Percentiles rank a stretch among this genome's conserved stretches.
phyloP scores from a whole-genome alignment of 1,140 invertebrate genomes.

The Papilio aristodemus region DNA sequence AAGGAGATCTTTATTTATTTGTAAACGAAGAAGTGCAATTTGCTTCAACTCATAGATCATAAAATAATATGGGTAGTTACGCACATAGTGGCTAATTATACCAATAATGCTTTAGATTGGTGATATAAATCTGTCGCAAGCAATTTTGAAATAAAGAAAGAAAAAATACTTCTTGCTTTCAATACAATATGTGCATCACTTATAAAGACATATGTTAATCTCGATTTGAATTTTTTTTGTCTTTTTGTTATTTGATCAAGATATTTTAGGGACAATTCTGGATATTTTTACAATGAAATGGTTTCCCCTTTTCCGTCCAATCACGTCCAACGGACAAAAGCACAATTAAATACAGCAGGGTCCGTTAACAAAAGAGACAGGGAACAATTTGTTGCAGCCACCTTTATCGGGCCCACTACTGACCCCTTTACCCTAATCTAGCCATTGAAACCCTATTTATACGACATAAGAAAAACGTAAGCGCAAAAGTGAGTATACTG shows the following conservation, averaged over 20 bases:
- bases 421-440: constrained; percentile 77
- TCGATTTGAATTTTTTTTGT: background rate
- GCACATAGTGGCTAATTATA: no score
- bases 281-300: background rate
- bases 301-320: constrained; percentile 44
- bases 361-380: constrained; percentile 70
- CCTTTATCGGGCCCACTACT: constrained; percentile 75
- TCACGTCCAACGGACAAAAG: constrained; percentile 70
- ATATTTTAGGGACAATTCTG: background rate
- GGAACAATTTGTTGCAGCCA: constrained; percentile 76
- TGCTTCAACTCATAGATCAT: no score
- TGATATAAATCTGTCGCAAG: no score
- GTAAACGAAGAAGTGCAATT: no score
- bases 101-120: no score
- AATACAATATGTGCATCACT: no score
- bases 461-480: constrained; percentile 42
- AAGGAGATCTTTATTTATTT: no score
- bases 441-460: constrained; percentile 57
- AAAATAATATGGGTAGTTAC: no score
- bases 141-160: no score
- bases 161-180: no score
- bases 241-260: background rate
- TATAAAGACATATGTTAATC: no score
- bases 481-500: constrained; percentile 35
- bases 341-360: constrained; percentile 76